A percentile compares a stretch with the other conserved stretches of the same genome.
phyloP scores from a whole-genome alignment of 2,797 vertebrate genomes.

The Micromesistius poutassou region DNA sequence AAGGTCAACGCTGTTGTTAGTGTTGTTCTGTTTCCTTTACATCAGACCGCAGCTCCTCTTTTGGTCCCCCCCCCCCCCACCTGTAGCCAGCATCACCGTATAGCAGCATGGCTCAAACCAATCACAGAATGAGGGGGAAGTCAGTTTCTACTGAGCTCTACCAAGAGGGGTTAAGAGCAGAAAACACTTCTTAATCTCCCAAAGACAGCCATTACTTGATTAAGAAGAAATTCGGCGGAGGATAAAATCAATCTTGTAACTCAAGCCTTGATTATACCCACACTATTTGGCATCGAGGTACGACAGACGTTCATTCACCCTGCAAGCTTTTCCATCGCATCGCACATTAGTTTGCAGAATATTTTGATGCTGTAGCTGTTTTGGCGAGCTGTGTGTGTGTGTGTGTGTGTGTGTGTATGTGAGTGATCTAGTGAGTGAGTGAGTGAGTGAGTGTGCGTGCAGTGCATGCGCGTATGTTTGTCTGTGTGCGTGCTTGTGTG shows the following conservation, averaged over 20 bases:
- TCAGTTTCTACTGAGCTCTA: not conserved
- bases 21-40: not conserved
- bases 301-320: not conserved
- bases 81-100: not conserved
- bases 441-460: not conserved
- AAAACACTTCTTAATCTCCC: not conserved
- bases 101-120: not conserved
- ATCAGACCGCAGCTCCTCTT: not conserved
- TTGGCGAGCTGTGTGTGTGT: not conserved
- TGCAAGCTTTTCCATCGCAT: not conserved
- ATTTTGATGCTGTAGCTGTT: not conserved
- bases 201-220: not conserved
- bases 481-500: not conserved
- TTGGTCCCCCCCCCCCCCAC: no score
- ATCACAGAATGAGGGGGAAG: not conserved
- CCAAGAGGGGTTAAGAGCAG: not conserved
- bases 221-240: not conserved
- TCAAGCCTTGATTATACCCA: not conserved
- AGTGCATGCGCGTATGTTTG: no score
- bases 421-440: not conserved
- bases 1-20: conserved; percentile 45
- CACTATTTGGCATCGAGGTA: not conserved
- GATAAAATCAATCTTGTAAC: not conserved
- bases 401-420: not conserved
- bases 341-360: not conserved